Evolutionary conservation across 2,888 invertebrate genomes (phyloP).

Genomic region (Hypselothyrea guttata): DNA sequence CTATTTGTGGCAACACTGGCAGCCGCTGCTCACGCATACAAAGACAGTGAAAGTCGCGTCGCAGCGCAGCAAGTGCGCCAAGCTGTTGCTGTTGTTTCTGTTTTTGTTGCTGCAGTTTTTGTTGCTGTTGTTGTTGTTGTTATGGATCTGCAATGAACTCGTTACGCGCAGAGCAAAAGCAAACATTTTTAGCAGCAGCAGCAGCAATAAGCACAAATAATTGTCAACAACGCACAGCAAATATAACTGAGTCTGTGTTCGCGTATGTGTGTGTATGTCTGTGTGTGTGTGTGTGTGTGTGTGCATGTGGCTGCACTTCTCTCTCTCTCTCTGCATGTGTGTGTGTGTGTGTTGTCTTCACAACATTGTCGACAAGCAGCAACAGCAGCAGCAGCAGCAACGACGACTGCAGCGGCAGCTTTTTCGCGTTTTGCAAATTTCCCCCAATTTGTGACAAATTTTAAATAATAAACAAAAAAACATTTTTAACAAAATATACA

Average conservation of each 20-base stretch:
- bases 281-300: constrained; percentile 11
- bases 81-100: not conserved
- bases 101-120: constrained; percentile 5
- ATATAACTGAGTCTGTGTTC: constrained; percentile 18
- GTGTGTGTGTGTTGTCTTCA: constrained; percentile 33
- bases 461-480: constrained; percentile 32
- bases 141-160: constrained; percentile 56
- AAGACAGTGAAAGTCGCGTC: constrained; percentile 58
- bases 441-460: constrained; percentile 27
- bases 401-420: constrained; percentile 3
- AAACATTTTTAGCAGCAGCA: constrained; percentile 40
- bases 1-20: too few relatives aligned
- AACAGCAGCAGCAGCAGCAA: constrained; percentile 8
- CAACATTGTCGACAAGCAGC: constrained; percentile 44
- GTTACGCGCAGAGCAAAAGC: constrained; percentile 46
- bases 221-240: constrained; percentile 51
- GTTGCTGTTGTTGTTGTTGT: constrained; percentile 13
- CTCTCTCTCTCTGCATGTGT: constrained; percentile 8
- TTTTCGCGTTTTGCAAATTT: constrained; percentile 38
- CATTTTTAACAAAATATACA: constrained; percentile 13
- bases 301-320: constrained; percentile 14
- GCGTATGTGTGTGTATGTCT: constrained; percentile 19
- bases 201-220: constrained; percentile 28
- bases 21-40: constrained; percentile 32
- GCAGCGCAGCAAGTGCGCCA: constrained; percentile 26